Evolutionary conservation across 2,113 vertebrate species (phyloP).

Genomic region (Platichthys flesus): DNA sequence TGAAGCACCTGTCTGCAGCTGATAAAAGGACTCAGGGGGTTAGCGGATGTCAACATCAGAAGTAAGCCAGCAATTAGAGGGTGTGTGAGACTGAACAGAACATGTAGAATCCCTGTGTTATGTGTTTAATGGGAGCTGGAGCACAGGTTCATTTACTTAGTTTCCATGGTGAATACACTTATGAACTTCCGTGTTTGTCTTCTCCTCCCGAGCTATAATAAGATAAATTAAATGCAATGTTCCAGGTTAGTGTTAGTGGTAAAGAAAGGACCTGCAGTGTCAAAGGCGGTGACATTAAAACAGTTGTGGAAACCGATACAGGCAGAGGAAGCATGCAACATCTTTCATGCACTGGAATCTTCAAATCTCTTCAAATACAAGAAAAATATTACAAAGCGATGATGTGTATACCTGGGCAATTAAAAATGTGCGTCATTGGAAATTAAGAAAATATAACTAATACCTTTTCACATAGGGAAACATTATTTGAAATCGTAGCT

Average conservation of each 20-base stretch:
- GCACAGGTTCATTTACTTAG: background rate
- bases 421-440: no score
- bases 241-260: background rate
- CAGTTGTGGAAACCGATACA: background rate
- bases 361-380: no score
- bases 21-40: slow-evolving; percentile 55
- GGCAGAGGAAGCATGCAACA: no score
- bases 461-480: no score
- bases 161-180: background rate
- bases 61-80: slow-evolving; percentile 30
- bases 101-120: background rate
- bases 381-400: no score
- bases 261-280: background rate
- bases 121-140: slow-evolving; percentile 20
- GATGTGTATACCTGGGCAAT: no score
- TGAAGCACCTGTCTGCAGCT: slow-evolving; percentile 62
- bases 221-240: background rate
- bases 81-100: slow-evolving; percentile 7
- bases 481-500: no score
- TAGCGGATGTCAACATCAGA: slow-evolving; percentile 36
- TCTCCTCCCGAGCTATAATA: background rate
- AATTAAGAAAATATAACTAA: no score
- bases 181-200: background rate
- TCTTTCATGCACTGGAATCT: no score
- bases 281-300: background rate